phyloP scores from a whole-genome alignment of 1,140 invertebrate genomes.

The Saccostrea cuccullata region DNA sequence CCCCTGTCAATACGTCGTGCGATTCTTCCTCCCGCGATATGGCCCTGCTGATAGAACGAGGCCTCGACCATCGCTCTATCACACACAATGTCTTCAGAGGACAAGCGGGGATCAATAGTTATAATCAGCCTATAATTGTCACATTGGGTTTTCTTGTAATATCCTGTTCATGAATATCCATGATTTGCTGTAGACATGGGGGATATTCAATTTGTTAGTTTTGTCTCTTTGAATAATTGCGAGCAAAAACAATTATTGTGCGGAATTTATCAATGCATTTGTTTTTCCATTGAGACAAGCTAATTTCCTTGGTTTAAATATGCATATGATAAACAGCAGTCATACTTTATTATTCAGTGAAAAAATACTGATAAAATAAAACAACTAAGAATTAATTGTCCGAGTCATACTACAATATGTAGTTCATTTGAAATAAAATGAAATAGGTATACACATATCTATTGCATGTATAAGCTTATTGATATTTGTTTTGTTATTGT shows the following conservation, averaged over 20 bases:
- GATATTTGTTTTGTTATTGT: too few relatives aligned
- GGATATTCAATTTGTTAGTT: background rate
- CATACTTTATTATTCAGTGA: too few relatives aligned
- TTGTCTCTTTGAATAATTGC: background rate
- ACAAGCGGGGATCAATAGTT: slow-evolving; percentile 25
- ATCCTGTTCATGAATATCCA: slow-evolving; percentile 26
- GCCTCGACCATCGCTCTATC: background rate
- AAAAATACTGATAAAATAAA: too few relatives aligned
- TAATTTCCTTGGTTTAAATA: too few relatives aligned
- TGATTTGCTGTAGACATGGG: background rate
- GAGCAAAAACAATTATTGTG: background rate
- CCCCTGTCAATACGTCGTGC: background rate
- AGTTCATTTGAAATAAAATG: too few relatives aligned
- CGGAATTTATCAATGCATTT: background rate
- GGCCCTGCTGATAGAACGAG: background rate
- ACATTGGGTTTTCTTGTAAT: slow-evolving; percentile 16
- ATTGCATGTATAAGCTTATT: too few relatives aligned
- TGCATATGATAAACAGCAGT: too few relatives aligned
- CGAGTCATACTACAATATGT: too few relatives aligned
- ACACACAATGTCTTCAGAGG: background rate
- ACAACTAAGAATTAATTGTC: too few relatives aligned
- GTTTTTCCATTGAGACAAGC: too few relatives aligned
- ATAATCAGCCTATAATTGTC: slow-evolving; percentile 16
- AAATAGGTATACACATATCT: too few relatives aligned
- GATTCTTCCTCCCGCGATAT: background rate